phyloP scores from a whole-genome alignment of 2,888 invertebrate genomes.

The Drosophila imparisetae region DNA sequence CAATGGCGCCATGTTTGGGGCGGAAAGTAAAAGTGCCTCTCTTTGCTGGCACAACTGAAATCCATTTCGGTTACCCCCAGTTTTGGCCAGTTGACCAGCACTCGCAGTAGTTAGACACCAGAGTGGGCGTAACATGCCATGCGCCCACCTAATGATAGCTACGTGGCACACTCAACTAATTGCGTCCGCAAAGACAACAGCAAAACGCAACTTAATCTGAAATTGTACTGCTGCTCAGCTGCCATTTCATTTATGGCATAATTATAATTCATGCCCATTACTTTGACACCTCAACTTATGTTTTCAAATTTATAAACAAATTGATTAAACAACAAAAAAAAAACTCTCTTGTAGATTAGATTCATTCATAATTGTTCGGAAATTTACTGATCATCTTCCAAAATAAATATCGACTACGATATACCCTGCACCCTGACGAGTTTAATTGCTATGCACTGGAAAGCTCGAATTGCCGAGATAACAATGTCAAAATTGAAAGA shows the following conservation, averaged over 20 bases:
- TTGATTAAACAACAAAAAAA: background rate
- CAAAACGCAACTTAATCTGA: background rate
- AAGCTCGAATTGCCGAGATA: background rate
- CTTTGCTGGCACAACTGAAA: slow-evolving; percentile 7
- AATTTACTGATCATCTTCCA: no score
- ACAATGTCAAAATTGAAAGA: background rate
- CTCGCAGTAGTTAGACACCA: slow-evolving; percentile 8
- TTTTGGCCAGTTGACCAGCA: slow-evolving; percentile 34
- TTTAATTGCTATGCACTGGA: background rate
- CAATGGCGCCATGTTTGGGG: slow-evolving; percentile 9
- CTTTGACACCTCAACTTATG: background rate
- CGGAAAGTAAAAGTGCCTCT: slow-evolving; percentile 52
- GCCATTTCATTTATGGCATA: background rate
- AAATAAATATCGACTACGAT: background rate
- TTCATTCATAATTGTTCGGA: background rate
- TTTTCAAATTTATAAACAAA: background rate
- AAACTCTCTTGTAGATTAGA: no score
- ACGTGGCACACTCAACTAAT: slow-evolving; percentile 23
- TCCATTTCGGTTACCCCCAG: slow-evolving; percentile 23
- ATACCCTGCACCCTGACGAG: background rate
- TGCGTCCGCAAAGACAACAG: slow-evolving; percentile 17
- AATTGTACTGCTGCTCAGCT: background rate
- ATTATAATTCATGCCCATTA: background rate
- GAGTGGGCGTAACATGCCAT: slow-evolving; percentile 3
- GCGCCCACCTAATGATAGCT: background rate